phyloP scores from a whole-genome alignment of 2,113 vertebrate species.

The Aspiorhynchus laticeps region DNA sequence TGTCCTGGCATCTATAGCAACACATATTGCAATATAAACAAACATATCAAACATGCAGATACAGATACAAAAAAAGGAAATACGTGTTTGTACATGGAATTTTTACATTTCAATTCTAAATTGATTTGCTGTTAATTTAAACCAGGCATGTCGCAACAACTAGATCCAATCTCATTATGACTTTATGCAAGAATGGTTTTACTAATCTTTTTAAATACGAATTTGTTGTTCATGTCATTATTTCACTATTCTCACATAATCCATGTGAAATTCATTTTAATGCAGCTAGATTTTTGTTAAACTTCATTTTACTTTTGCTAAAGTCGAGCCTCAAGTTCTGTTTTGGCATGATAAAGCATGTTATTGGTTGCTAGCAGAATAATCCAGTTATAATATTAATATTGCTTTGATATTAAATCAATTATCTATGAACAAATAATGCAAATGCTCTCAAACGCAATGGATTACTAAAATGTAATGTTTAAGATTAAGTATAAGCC shows the following conservation, averaged over 20 bases:
- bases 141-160: too few relatives aligned
- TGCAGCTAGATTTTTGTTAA: neutral
- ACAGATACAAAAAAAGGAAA: neutral
- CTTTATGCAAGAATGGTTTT: neutral
- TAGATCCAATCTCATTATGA: neutral
- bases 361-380: neutral
- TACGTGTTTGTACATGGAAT: too few relatives aligned
- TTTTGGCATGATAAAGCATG: neutral
- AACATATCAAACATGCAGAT: neutral
- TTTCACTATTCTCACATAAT: neutral
- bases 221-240: neutral
- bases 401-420: neutral
- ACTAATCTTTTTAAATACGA: neutral
- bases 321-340: neutral
- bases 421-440: neutral
- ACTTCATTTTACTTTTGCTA: neutral
- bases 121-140: too few relatives aligned
- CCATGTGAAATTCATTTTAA: neutral
- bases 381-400: neutral
- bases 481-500: neutral
- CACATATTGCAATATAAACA: conserved; percentile 7
- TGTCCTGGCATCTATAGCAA: conserved; percentile 82
- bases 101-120: too few relatives aligned
- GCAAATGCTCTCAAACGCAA: too few relatives aligned
- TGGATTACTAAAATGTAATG: neutral